Percentiles rank a stretch among this genome's conserved stretches.
Evolutionary conservation across 1,140 invertebrate species (phyloP).

Genomic region (Meloidogyne exigua): DNA sequence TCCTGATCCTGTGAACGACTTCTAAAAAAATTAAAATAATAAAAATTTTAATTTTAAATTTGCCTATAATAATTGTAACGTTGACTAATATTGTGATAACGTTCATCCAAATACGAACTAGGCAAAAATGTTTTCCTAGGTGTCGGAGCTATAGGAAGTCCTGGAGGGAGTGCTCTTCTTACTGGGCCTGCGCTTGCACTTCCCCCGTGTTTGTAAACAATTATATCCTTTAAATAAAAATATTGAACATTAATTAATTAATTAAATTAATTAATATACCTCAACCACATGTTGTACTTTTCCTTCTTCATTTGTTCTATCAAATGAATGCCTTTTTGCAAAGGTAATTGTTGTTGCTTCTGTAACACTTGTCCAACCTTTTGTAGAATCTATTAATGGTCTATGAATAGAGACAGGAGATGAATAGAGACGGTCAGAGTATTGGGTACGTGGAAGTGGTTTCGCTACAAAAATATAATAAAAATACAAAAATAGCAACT

Average conservation of each 20-base stretch:
- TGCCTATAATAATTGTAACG: slow-evolving; percentile 37
- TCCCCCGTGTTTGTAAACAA: slow-evolving; percentile 34
- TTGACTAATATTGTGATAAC: slow-evolving; percentile 29
- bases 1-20: slow-evolving; percentile 37
- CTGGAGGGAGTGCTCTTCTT: neutral
- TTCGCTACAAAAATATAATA: neutral
- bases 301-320: slow-evolving; percentile 24
- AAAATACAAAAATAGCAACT: too few relatives aligned
- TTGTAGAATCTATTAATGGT: neutral
- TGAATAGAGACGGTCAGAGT: neutral
- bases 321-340: slow-evolving; percentile 30
- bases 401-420: neutral
- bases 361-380: slow-evolving; percentile 41
- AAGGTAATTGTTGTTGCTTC: slow-evolving; percentile 45
- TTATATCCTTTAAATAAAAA: slow-evolving; percentile 24
- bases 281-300: slow-evolving; percentile 29
- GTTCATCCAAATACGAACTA: slow-evolving; percentile 17
- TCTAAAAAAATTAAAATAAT: slow-evolving; percentile 8
- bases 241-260: neutral
- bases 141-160: slow-evolving; percentile 20
- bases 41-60: neutral
- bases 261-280: neutral
- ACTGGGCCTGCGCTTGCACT: neutral
- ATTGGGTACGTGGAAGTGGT: slow-evolving; percentile 5
- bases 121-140: neutral